phyloP scores from a whole-genome alignment of 1,140 invertebrate species.

The Aphis craccivora region DNA sequence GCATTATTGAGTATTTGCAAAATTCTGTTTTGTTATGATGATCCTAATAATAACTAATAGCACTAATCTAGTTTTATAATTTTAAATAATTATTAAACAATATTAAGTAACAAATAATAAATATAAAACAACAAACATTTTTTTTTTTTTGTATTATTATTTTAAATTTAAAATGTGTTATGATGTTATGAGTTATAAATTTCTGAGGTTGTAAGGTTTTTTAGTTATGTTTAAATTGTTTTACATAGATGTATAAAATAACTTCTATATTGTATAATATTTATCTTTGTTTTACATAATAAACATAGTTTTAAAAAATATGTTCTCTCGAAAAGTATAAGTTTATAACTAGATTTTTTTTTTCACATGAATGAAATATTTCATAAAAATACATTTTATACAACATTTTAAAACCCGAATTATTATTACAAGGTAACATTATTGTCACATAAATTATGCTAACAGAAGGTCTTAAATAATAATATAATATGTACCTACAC shows the following conservation, averaged over 20 bases:
- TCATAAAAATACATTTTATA: too few species aligned
- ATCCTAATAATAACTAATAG: too few species aligned
- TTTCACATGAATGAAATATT: background rate
- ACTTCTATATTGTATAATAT: background rate
- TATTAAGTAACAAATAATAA: too few species aligned
- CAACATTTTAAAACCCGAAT: background rate
- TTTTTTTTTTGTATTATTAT: too few species aligned
- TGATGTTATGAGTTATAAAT: too few species aligned
- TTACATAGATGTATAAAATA: background rate
- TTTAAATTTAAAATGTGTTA: too few species aligned
- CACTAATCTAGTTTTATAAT: too few species aligned
- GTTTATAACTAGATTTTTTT: background rate
- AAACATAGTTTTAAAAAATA: background rate
- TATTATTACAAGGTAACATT: background rate
- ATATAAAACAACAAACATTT: too few species aligned
- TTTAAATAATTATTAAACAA: too few species aligned
- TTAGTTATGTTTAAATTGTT: background rate
- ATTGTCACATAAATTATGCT: background rate
- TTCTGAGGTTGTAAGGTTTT: background rate
- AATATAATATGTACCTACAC: too few species aligned
- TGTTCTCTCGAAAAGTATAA: background rate
- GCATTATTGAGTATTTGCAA: too few species aligned
- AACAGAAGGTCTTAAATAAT: background rate
- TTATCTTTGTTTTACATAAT: background rate
- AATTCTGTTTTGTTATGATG: too few species aligned